Evolutionary conservation across 30 jellyfish, hydroid and myxozoan genomes (phyloP).

Genomic region (Chrysaora quinquecirrha): DNA sequence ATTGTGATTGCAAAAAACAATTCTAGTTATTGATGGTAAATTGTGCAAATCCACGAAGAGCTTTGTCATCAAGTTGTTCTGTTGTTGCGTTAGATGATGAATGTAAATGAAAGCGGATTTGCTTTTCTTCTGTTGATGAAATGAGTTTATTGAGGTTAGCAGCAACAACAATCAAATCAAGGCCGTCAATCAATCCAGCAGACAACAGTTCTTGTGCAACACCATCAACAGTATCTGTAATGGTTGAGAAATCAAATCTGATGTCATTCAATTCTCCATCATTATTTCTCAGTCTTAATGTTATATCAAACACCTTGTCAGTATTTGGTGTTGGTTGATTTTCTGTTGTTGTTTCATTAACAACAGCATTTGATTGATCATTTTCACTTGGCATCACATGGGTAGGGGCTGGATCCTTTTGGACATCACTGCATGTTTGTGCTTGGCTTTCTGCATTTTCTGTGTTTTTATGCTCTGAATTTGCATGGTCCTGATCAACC

Average conservation of each 20-base stretch:
- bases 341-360: background rate
- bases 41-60: conserved; percentile 91
- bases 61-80: conserved; percentile 90
- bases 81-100: conserved; percentile 56
- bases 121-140: conserved; percentile 57
- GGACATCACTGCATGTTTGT: background rate
- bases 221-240: conserved; percentile 92
- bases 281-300: conserved; percentile 82
- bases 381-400: background rate
- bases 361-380: conserved; percentile 8
- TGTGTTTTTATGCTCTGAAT: background rate
- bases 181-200: conserved; percentile 97
- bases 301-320: conserved; percentile 75
- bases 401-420: background rate
- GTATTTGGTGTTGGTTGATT: conserved; percentile 16
- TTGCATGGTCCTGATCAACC: background rate
- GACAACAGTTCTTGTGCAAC: conserved; percentile 98
- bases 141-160: conserved; percentile 91
- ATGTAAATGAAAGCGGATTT: conserved; percentile 49
- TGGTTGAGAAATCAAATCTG: conserved; percentile 89
- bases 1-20: too few relatives aligned
- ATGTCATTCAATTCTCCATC: conserved; percentile 93
- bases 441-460: background rate
- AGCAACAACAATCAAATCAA: conserved; percentile 93
- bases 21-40: conserved; percentile 77